These are phyloP conservation scores for Ornithoptera alexandrae DNA, from an alignment of 2,888 invertebrate genomes.

Conservation along the genomic window DNA sequence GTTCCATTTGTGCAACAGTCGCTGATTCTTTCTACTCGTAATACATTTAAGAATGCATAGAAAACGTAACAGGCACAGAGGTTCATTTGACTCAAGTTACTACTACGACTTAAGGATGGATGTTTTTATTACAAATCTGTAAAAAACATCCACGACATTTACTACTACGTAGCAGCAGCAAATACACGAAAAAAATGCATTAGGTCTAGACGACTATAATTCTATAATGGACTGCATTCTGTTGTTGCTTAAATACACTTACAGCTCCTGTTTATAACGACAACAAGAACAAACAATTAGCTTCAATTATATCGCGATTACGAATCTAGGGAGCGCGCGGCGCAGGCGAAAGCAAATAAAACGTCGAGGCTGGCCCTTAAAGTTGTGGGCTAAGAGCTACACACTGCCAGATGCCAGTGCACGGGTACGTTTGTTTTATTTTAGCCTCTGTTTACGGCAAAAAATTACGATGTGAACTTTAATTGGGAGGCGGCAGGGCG, in stretches of 20 bases:
- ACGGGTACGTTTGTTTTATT: conserved; percentile 27
- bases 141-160: too few relatives aligned
- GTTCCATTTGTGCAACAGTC: not conserved
- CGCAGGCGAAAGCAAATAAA: conserved; percentile 11
- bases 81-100: too few relatives aligned
- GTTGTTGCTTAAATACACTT: conserved; percentile 31
- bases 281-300: conserved; percentile 35
- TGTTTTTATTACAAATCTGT: too few relatives aligned
- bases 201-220: too few relatives aligned
- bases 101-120: too few relatives aligned
- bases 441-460: not conserved
- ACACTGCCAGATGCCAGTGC: conserved; percentile 5
- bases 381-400: conserved; percentile 17
- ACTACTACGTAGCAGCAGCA: too few relatives aligned
- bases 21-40: not conserved
- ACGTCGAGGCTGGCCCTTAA: conserved; percentile 26
- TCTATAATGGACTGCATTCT: conserved; percentile 18
- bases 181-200: too few relatives aligned
- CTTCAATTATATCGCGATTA: conserved; percentile 37
- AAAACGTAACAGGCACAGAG: not conserved
- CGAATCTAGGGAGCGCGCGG: conserved; percentile 24
- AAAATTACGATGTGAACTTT: conserved; percentile 6
- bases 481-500: conserved; percentile 24
- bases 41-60: conserved; percentile 1
- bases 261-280: conserved; percentile 31